Base-by-base conservation (phyloP, 2,797 vertebrate genomes). In the Cottoperca gobio region DNA sequence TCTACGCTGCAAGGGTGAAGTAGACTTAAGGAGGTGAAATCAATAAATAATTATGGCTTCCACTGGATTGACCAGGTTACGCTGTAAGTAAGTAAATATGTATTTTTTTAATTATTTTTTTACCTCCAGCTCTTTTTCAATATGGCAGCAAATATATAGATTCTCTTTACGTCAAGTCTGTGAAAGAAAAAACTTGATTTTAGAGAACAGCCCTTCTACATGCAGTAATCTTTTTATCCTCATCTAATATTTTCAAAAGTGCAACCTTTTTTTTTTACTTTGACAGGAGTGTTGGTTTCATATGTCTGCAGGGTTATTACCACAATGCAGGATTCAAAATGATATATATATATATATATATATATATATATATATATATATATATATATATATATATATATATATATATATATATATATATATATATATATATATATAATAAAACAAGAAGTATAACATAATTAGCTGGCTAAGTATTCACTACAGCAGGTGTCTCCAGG, bases 21-120 rank as follows among this genome's bases (percentile, higher is more conserved):
- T n/a, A 13, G 16, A 66, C 65, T 65, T 43, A 23, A 24, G 42
- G 33, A 77, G 54, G 59, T 59, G 28, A 59, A 76, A 75, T 82
- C 76, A 52, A 79, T 77, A 68, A 13, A 73, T n/a, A 80, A 63
- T 68, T n/a, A 70, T 6, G 26, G 40, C 39, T 66, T 66, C 49
- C 42, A 24, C 46, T 50, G 17, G 23, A 59, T 37, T 54, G 70
- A 45, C 61, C 52, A 45, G 24, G 60, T 62, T 59, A 43, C 21
- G 40, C n/a, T 23, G 23, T 26, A 26, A 5, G 26, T n/a, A 26
- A 26, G 26, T 5, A 26, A 26, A 26, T 26, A 33, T 6, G 31
- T 33, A 33, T 33, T 33, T 33, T 58, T n/a, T 50, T 24, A 5
- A n/a, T n/a, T n/a, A n/a, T 13, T 16, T 42, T 6, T 13, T n/a